Evolutionary conservation across 2,888 invertebrate species (phyloP), one percentile per base, ranked within the genome.

Genomic region (Athetis lepigone): DNA sequence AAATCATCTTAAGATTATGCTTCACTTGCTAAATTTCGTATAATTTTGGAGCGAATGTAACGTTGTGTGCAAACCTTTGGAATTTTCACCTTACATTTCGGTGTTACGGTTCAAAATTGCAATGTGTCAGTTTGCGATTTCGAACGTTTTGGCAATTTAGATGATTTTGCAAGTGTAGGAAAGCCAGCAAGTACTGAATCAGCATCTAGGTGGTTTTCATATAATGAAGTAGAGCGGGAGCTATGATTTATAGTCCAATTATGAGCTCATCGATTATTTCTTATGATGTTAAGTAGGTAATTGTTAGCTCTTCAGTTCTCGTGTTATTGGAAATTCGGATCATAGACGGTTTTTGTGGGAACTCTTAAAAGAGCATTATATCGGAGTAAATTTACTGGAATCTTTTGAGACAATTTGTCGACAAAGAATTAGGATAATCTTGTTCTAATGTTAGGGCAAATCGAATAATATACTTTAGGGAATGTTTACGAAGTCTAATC

Each of bases 1-100:
- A 94, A 95, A 94, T 95, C 94, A 95, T 94, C 93, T 92, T 89
- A 92, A 92, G 92, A 92, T 92, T 92, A 92, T 89, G 91, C 89
- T 89, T 91, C 90, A 90, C 89, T 90, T 87, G 88, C 87, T 88
- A 88, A 85, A 88, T 83, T 86, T 85, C 88, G 79, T 79, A 85
- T 83, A 86, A 84, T 81, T 84, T 82, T 73, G 85, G 84, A 52
- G 80, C 79, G 63, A 88, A 79, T 75, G 79, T 79, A 79, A 81
- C 69, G 42, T 86, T 84, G 58, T 85, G 82, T 2, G 65, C 50
- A 0, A 79, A 55, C 6, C 70, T 76, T 36, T 33, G 40, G 3
- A 85, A 79, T 78, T 63, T 69, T 37, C 45, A 77, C 86, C 75
- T 75, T 85, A 82, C 16, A 1, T 0, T 40, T 16, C 0, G 8